Percentiles rank a stretch among this genome's conserved stretches.
These are phyloP conservation scores for Halyomorpha halys DNA, from an alignment of 1,140 invertebrate species.

Conservation along the genomic window DNA sequence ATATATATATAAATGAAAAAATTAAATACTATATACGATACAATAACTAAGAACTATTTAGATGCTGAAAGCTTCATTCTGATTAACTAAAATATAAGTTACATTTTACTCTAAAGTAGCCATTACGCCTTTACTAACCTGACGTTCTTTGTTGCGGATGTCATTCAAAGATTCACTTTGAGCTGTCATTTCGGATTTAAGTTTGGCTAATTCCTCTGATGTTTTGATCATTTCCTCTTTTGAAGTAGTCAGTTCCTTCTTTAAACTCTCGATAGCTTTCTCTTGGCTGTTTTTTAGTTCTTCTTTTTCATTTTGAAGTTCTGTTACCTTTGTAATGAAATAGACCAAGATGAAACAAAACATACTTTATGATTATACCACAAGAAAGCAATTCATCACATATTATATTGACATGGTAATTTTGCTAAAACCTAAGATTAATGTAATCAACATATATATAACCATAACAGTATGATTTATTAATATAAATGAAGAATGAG, in stretches of 20 bases:
- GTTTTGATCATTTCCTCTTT: conserved; percentile 43
- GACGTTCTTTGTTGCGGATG: conserved; percentile 62
- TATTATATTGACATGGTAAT: too few relatives aligned
- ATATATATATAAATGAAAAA: not conserved
- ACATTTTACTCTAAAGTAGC: too few relatives aligned
- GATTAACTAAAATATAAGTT: too few relatives aligned
- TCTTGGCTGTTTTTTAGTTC: not conserved
- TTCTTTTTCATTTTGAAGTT: conserved; percentile 3
- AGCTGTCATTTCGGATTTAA: conserved; percentile 55
- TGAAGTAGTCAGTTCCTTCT: conserved; percentile 41
- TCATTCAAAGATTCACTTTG: conserved; percentile 61
- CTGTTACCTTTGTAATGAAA: not conserved
- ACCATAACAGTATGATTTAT: too few relatives aligned
- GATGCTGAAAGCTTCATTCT: too few relatives aligned
- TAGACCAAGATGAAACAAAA: not conserved
- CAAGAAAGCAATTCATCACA: too few relatives aligned
- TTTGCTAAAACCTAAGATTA: too few relatives aligned
- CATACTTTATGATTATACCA: not conserved
- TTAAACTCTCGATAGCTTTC: conserved; percentile 6
- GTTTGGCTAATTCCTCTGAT: conserved; percentile 47
- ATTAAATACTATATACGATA: too few relatives aligned
- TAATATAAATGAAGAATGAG: too few relatives aligned
- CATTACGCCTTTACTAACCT: conserved; percentile 32
- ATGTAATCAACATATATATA: too few relatives aligned
- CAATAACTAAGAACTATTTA: too few relatives aligned